Conservation (phyloP, 2,888 invertebrate genomes). For the Heliconius charithonia region DNA sequence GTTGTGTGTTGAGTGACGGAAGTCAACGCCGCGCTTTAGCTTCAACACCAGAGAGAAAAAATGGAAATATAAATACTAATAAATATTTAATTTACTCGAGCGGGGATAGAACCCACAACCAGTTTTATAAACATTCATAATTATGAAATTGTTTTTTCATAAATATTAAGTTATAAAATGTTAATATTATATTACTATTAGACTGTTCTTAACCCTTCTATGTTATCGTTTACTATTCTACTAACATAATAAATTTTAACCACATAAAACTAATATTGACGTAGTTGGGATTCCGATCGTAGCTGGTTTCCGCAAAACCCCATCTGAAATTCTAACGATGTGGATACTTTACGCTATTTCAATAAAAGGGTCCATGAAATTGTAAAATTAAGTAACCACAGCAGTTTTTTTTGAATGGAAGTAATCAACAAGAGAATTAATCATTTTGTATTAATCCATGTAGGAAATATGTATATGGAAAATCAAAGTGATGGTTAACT, state of each 20-base stretch:
- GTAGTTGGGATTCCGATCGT: conserved; percentile 35
- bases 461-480: background rate
- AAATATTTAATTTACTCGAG: too few relatives aligned
- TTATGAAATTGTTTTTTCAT: background rate
- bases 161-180: background rate
- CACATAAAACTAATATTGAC: conserved; percentile 35
- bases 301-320: conserved; percentile 22
- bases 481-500: too few relatives aligned
- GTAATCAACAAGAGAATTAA: too few relatives aligned
- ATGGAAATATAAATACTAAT: too few relatives aligned
- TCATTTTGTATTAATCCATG: background rate
- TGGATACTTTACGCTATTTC: conserved; percentile 28
- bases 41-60: too few relatives aligned
- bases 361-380: conserved; percentile 10
- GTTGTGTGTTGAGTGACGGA: too few relatives aligned
- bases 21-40: too few relatives aligned
- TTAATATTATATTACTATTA: background rate
- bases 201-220: background rate
- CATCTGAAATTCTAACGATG: conserved; percentile 31
- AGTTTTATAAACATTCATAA: background rate
- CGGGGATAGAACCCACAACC: too few relatives aligned
- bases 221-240: background rate
- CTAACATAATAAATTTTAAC: conserved; percentile 33
- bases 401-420: background rate
- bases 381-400: background rate